These are phyloP conservation scores for Drosophila saltans DNA, from an alignment of 1,140 invertebrate species.

Conservation along the genomic window DNA sequence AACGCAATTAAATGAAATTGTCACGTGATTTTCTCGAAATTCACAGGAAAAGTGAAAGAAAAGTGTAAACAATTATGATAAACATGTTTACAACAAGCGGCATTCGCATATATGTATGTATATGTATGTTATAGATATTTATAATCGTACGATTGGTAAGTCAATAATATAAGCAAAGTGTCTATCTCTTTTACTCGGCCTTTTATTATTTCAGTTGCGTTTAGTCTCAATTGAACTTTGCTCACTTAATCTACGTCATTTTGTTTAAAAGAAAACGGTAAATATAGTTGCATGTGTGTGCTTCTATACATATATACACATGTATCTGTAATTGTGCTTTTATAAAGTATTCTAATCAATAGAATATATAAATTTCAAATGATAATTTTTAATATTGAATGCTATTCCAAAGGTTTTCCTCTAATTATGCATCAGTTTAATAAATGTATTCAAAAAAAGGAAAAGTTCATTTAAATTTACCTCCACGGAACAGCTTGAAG, in stretches of 20 bases:
- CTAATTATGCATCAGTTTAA: too few species aligned
- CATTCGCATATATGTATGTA: not conserved
- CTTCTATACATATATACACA: too few species aligned
- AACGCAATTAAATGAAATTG: constrained; percentile 56
- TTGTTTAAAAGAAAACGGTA: not conserved
- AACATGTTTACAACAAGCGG: constrained; percentile 61
- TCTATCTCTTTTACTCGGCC: not conserved
- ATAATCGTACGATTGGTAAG: constrained; percentile 15
- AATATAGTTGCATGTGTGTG: too few species aligned
- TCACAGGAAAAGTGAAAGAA: constrained; percentile 37
- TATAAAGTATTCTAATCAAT: too few species aligned
- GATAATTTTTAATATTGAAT: too few species aligned
- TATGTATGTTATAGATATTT: not conserved
- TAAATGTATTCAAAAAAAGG: too few species aligned
- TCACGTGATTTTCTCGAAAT: constrained; percentile 53
- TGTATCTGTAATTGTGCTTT: too few species aligned
- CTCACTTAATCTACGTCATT: not conserved
- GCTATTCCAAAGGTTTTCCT: too few species aligned
- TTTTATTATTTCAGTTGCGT: not conserved
- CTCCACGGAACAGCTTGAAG: too few species aligned
- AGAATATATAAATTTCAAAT: too few species aligned
- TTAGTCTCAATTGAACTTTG: not conserved
- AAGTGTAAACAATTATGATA: constrained; percentile 47
- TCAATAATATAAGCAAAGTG: not conserved
- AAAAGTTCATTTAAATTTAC: too few species aligned